Percentiles rank a stretch among this genome's conserved stretches.
Conservation (phyloP, 2,797 vertebrate species). For the Graptemys geographica region DNA sequence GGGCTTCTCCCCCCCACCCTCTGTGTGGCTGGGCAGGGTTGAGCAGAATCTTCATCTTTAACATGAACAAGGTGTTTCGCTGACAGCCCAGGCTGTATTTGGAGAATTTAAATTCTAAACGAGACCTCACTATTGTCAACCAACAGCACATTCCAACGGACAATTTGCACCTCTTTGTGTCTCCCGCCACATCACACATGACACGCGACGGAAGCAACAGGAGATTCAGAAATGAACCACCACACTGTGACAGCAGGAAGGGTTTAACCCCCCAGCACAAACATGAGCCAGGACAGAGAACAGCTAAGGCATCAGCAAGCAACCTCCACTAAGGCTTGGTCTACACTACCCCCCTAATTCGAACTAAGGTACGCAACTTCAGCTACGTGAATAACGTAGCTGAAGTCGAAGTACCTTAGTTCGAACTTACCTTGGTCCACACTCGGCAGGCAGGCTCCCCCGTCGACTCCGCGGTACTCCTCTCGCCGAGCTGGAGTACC, state of each 20-base stretch:
- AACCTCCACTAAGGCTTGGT: too few relatives aligned
- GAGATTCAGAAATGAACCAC: not conserved
- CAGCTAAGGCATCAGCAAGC: not conserved
- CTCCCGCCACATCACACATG: not conserved
- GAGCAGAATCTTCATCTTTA: not conserved
- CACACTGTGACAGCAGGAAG: not conserved
- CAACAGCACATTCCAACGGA: not conserved
- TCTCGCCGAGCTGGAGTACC: too few relatives aligned
- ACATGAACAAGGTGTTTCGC: rapidly evolving
- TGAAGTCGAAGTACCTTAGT: too few relatives aligned
- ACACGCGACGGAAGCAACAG: not conserved
- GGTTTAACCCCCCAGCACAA: not conserved
- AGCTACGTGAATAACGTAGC: too few relatives aligned
- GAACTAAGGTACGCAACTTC: too few relatives aligned
- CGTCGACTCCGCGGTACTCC: too few relatives aligned
- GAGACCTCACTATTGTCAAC: not conserved
- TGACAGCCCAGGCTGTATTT: rapidly evolving
- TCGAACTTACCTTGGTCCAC: too few relatives aligned
- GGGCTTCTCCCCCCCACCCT: not conserved
- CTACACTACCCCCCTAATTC: too few relatives aligned
- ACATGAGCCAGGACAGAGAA: not conserved
- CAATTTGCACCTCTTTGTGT: not conserved
- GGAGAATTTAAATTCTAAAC: not conserved
- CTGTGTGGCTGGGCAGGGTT: not conserved
- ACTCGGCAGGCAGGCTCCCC: too few relatives aligned